A percentile compares a stretch with the other conserved stretches of the same genome.
Conservation (phyloP, 2,888 invertebrate species). For the Merodon equestris region DNA sequence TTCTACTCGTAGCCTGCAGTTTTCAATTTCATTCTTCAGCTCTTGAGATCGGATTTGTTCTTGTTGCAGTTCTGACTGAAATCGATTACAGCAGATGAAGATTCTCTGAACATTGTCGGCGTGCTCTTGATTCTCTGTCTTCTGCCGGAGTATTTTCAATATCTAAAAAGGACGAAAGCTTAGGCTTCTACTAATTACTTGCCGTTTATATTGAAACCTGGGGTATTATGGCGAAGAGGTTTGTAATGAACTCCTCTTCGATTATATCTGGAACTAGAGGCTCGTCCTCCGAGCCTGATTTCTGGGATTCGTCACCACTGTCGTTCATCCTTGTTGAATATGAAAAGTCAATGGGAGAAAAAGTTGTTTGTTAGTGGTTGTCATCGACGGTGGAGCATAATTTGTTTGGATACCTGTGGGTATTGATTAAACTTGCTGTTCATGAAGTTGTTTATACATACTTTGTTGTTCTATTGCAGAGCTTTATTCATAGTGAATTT, state of each 20-base stretch:
- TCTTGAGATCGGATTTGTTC: constrained; percentile 73
- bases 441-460: no score
- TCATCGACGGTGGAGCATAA: constrained; percentile 1
- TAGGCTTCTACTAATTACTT: background rate
- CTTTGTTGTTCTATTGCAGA: no score
- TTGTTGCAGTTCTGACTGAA: constrained; percentile 73
- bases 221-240: constrained; percentile 74
- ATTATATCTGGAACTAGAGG: constrained; percentile 77
- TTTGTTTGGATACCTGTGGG: constrained; percentile 47
- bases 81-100: constrained; percentile 75
- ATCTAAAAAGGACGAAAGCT: constrained; percentile 70
- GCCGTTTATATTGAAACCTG: no score
- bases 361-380: constrained; percentile 16
- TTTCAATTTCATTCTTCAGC: constrained; percentile 72
- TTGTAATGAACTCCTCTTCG: constrained; percentile 76
- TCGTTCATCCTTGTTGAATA: constrained; percentile 39
- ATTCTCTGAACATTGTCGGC: constrained; percentile 77
- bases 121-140: constrained; percentile 74
- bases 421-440: constrained; percentile 42
- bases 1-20: constrained; percentile 72
- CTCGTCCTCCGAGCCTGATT: constrained; percentile 78
- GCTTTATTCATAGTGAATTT: no score
- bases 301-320: constrained; percentile 72
- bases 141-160: constrained; percentile 75
- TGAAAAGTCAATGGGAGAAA: background rate